Percentiles rank a stretch among this genome's conserved stretches.
phyloP scores from a whole-genome alignment of 2,797 vertebrate species.

The Dallia pectoralis region DNA sequence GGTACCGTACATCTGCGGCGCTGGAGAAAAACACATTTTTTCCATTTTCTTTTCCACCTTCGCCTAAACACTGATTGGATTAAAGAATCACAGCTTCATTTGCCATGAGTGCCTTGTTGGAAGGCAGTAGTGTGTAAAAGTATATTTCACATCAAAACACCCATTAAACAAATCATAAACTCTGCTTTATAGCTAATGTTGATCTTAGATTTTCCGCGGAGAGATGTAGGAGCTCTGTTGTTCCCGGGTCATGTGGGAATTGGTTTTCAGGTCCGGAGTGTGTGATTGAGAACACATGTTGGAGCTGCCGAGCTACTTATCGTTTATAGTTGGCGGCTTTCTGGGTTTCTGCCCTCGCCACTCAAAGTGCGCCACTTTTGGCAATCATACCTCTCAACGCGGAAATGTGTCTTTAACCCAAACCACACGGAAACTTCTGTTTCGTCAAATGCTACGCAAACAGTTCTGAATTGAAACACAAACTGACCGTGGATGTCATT shows the following conservation, averaged over 20 bases:
- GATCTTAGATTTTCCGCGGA: constrained; percentile 79
- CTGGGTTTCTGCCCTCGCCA: constrained; percentile 68
- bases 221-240: constrained; percentile 74
- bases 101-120: constrained; percentile 78
- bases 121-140: constrained; percentile 76
- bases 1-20: constrained; percentile 19
- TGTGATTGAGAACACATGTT: constrained; percentile 91
- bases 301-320: constrained; percentile 69
- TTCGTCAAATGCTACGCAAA: constrained; percentile 90
- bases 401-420: constrained; percentile 84
- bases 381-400: constrained; percentile 77
- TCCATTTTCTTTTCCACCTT: constrained; percentile 37
- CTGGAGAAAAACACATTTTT: constrained; percentile 36
- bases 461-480: constrained; percentile 71
- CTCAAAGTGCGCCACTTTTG: constrained; percentile 68
- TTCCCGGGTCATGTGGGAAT: constrained; percentile 85
- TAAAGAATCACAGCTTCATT: constrained; percentile 72
- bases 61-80: constrained; percentile 73
- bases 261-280: constrained; percentile 82
- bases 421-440: constrained; percentile 87
- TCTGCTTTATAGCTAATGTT: constrained; percentile 70
- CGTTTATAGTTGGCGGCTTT: constrained; percentile 75
- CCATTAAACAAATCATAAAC: constrained; percentile 83
- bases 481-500: constrained; percentile 61
- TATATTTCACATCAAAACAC: constrained; percentile 81